Evolutionary conservation across 1,140 invertebrate species (phyloP), one percentile per base, ranked within the genome.

Genomic region (Ceratina japonica): DNA sequence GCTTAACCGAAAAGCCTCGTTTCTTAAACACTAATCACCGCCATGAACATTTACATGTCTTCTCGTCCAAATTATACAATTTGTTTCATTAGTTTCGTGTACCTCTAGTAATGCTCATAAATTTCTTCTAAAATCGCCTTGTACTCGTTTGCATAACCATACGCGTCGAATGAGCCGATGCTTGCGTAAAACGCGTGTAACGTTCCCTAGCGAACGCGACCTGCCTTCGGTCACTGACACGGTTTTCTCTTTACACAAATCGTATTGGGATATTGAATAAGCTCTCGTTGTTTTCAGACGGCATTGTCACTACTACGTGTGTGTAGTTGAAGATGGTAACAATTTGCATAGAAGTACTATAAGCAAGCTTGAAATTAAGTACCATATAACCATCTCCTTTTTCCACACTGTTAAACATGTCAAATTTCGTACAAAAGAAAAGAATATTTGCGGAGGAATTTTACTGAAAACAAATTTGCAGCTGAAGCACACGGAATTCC

Each of bases 181-280:
- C 58, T 77, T 54, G 58, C 75, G 66, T 77, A 71, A 63, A 71
- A 22, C 37, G 58, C 49, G 54, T 49, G 24, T 63, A 51, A 62
- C 44, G 24, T 78, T 51, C 51, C 68, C 44, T 71, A 44, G 52
- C n/a, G 24, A 71, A 20, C 51, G 20, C 75, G 75, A 71, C 74
- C 74, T 69, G 69, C 10, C 74, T 78, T 10, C 68, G 75, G 75
- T 72, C 68, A 44, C 72, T 78, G 75, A 64, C 75, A 63, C 68
- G 44, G 18, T 78, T 63, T 44, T 56, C 54, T 56, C 54, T 56
- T 13, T 56, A 4, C 15, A 16, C 10, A 13, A 13, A 54, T 54
- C 52, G n/a, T n/a, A n/a, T n/a, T n/a, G n/a, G n/a, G n/a, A n/a
- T n/a, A n/a, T n/a, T n/a, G n/a, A n/a, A n/a, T n/a, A n/a, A n/a